These are phyloP conservation scores for Zaprionus africanus DNA, from an alignment of 1,140 invertebrate genomes.

Conservation along the genomic window DNA sequence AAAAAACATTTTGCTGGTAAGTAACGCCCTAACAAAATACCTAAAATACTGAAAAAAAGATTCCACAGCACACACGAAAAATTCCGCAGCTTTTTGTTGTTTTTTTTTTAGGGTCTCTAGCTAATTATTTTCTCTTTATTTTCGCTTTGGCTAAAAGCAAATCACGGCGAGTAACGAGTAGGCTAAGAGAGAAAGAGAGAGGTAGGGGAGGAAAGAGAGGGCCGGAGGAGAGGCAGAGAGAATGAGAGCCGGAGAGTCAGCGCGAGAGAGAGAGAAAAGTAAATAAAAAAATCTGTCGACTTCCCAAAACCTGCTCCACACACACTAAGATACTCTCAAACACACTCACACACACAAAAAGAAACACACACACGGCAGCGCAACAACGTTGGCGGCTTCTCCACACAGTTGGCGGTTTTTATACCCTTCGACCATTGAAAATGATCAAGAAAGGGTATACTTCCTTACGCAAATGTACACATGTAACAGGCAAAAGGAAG, in stretches of 20 bases:
- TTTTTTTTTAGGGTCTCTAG: conserved; percentile 58
- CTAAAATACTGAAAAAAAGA: conserved; percentile 27
- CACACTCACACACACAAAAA: conserved; percentile 17
- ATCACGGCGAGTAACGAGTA: conserved; percentile 70
- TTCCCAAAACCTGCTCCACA: conserved; percentile 51
- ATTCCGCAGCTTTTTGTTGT: conserved; percentile 43
- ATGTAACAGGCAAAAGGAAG: too few relatives aligned
- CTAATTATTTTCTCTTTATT: conserved; percentile 73
- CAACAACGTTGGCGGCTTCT: conserved; percentile 68
- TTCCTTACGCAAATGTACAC: too few relatives aligned
- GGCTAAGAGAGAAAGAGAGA: conserved; percentile 31
- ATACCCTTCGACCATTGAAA: too few relatives aligned
- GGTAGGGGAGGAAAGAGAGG: background rate
- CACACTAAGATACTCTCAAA: background rate
- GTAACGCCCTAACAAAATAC: conserved; percentile 52
- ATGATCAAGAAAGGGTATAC: too few relatives aligned
- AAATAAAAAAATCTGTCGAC: conserved; percentile 50
- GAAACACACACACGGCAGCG: conserved; percentile 18
- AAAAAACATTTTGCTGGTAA: conserved; percentile 69
- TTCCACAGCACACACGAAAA: conserved; percentile 43
- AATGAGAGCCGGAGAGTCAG: conserved; percentile 9
- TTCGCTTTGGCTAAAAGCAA: conserved; percentile 73
- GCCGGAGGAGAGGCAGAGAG: conserved; percentile 24
- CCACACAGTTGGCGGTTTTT: conserved; percentile 61
- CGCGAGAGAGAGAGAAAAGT: conserved; percentile 37